Evolutionary conservation across 2,888 invertebrate species (phyloP).

Genomic region (Erebia aethiops): DNA sequence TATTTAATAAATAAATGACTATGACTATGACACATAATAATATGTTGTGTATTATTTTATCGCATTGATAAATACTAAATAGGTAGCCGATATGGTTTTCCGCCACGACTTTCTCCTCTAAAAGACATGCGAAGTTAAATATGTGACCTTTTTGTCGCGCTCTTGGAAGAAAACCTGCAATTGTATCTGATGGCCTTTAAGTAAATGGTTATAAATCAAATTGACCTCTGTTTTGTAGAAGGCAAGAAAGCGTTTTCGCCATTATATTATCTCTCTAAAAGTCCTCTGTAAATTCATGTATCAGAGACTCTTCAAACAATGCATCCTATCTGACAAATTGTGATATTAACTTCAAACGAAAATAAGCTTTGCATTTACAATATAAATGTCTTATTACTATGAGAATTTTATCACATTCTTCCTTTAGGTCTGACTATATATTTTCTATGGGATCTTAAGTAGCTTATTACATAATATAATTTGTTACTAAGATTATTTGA

Average conservation of each 20-base stretch:
- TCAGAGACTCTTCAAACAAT: slow-evolving; percentile 6
- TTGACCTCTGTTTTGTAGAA: slow-evolving; percentile 15
- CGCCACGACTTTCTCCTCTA: slow-evolving; percentile 8
- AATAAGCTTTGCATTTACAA: not conserved
- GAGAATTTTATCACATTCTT: not conserved
- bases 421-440: not conserved
- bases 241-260: slow-evolving; percentile 16
- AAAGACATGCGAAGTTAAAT: slow-evolving; percentile 9
- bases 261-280: slow-evolving; percentile 6
- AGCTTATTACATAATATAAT: not conserved
- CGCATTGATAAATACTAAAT: not conserved
- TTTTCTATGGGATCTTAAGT: not conserved
- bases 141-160: slow-evolving; percentile 21
- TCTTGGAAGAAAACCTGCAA: slow-evolving; percentile 14
- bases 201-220: slow-evolving; percentile 21
- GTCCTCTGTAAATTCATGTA: slow-evolving; percentile 9
- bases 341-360: not conserved
- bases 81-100: not conserved
- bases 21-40: no score
- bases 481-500: not conserved
- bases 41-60: no score
- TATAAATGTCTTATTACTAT: not conserved
- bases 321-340: not conserved
- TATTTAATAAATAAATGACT: no score
- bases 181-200: slow-evolving; percentile 24